phyloP scores from a whole-genome alignment of 1,140 invertebrate genomes.

The Amphibalanus amphitrite region DNA sequence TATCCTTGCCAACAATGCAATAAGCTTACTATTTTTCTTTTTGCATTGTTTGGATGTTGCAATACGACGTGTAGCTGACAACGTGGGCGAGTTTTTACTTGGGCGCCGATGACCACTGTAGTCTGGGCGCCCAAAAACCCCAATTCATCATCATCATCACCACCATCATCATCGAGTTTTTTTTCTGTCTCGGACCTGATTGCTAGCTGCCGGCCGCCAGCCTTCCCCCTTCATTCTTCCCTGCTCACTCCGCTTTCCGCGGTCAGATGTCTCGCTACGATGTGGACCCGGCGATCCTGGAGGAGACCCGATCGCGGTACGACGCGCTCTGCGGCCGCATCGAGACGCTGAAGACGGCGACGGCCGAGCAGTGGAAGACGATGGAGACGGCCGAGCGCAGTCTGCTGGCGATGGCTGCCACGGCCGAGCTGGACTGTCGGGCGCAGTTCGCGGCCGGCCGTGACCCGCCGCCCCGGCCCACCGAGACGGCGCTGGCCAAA shows the following conservation, averaged over 20 bases:
- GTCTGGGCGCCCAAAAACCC: too few relatives aligned
- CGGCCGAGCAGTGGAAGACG: slow-evolving; percentile 90
- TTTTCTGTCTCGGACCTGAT: too few relatives aligned
- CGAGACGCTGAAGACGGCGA: slow-evolving; percentile 62
- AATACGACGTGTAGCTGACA: too few relatives aligned
- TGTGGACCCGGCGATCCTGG: slow-evolving; percentile 31
- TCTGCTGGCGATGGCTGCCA: slow-evolving; percentile 53
- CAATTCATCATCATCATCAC: too few relatives aligned
- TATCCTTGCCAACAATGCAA: too few relatives aligned
- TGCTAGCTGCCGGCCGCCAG: not conserved
- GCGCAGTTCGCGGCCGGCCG: not conserved
- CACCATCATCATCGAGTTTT: too few relatives aligned
- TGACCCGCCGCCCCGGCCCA: not conserved
- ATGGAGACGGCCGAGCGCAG: slow-evolving; percentile 81
- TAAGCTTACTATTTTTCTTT: not conserved
- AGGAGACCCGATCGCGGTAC: slow-evolving; percentile 65
- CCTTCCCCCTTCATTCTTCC: not conserved
- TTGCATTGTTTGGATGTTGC: not conserved
- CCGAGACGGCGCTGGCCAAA: slow-evolving; percentile 47
- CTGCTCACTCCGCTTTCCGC: too few relatives aligned
- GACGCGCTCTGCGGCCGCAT: slow-evolving; percentile 60
- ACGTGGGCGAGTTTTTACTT: too few relatives aligned
- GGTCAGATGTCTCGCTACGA: slow-evolving; percentile 11
- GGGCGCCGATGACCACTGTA: too few relatives aligned
- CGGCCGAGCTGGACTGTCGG: not conserved